Percentiles rank a stretch among this genome's conserved stretches.
Evolutionary conservation across 2,797 vertebrate species (phyloP).

Genomic region (Trachurus trachurus): DNA sequence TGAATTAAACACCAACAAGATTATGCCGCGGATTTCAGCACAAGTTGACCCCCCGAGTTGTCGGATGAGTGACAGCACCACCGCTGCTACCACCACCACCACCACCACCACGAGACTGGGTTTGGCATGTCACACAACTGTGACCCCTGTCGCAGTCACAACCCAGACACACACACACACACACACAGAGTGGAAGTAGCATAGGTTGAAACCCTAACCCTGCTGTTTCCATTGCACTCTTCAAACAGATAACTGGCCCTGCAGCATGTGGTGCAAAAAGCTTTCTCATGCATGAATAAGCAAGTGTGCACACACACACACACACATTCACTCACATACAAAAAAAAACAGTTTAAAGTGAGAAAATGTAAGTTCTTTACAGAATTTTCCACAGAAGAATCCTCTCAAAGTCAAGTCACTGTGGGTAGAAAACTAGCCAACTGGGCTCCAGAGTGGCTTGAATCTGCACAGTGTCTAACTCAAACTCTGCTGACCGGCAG

Average conservation of each 20-base stretch:
- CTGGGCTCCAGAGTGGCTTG: slow-evolving; percentile 44
- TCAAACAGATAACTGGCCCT: slow-evolving; percentile 70
- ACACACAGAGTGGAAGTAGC: slow-evolving; percentile 28
- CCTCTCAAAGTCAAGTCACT: slow-evolving; percentile 6
- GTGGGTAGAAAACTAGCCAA: slow-evolving; percentile 43
- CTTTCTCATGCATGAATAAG: slow-evolving; percentile 17
- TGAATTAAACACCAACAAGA: slow-evolving; percentile 43
- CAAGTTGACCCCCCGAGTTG: slow-evolving; percentile 28
- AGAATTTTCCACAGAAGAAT: slow-evolving; percentile 31
- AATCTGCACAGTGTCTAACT: slow-evolving; percentile 69
- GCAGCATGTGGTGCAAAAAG: slow-evolving; percentile 53
- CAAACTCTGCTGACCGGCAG: slow-evolving; percentile 64
- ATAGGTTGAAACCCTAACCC: slow-evolving; percentile 72
- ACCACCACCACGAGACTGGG: slow-evolving; percentile 33
- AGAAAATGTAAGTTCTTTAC: slow-evolving; percentile 41
- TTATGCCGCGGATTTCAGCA: slow-evolving; percentile 17
- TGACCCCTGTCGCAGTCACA: slow-evolving; percentile 52
- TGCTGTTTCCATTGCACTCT: slow-evolving; percentile 67
- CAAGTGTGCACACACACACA: not conserved
- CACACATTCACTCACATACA: not conserved
- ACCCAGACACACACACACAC: slow-evolving; percentile 29
- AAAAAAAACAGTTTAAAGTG: slow-evolving; percentile 1
- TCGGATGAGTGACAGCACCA: slow-evolving; percentile 63
- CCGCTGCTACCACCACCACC: not conserved
- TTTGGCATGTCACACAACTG: slow-evolving; percentile 68